Evolutionary conservation across 1,140 invertebrate genomes (phyloP), one percentile per base, ranked within the genome.

Genomic region (Rhizoglyphus robini): DNA sequence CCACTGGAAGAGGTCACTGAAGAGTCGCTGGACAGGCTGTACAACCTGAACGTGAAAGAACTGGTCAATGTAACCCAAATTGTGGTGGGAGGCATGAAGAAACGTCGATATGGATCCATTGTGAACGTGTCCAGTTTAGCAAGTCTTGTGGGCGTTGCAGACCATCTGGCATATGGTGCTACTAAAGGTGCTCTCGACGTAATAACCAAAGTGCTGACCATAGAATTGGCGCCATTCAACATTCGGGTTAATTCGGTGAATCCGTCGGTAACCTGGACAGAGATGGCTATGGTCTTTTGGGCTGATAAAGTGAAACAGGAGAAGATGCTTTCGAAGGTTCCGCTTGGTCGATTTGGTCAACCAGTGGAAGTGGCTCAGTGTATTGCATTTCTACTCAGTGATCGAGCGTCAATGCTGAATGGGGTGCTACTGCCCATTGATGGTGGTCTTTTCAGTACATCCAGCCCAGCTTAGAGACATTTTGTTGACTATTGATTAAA

Each of bases 41-140:
- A 68, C 18, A 62, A 66, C 5, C 61, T 92, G 0, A 95, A 96
- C 78, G 83, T 91, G 0, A 92, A 92, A 77, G 80, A 87, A 3
- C 77, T 88, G 0, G 80, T 94, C 29, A 89, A 90, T 74, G 81
- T 94, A 8, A 87, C 86, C 4, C 90, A 91, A 79, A 71, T 77
- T 68, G 82, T 89, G 65, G 83, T 84, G 31, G 80, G 81, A 70
- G 78, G 82, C 70, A 84, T 91, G 83, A 81, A 88, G 20, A 76
- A 83, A 51, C 78, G 83, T 32, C 60, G 67, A 71, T 75, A 76
- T 48, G 79, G 81, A 51, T 88, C 83, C 48, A 91, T 96, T 69
- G 91, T 96, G 0, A 94, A 95, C 73, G 74, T 95, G 18, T 95
- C 90, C 0, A 93, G 89, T n/a, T 83, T 88, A 73, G 86, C 75